phyloP scores from a whole-genome alignment of 2,888 invertebrate genomes.

The Mellilla xanthometata region DNA sequence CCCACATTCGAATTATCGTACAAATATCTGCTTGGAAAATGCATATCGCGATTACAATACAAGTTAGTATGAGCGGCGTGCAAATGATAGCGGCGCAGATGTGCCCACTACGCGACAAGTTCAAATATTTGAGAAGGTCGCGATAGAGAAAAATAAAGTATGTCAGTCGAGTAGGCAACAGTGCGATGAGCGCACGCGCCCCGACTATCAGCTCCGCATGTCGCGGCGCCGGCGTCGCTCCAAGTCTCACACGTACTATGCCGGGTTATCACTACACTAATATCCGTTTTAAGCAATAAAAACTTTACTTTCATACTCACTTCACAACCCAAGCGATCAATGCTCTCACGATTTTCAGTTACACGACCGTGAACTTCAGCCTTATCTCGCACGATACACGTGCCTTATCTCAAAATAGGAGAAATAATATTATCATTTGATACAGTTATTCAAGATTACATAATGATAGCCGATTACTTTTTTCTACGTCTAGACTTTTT shows the following conservation, averaged over 20 bases:
- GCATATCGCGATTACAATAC: constrained; percentile 38
- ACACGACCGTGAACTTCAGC: constrained; percentile 29
- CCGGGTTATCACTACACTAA: constrained; percentile 41
- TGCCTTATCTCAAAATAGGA: constrained; percentile 29
- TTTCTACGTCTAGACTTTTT: constrained; percentile 25
- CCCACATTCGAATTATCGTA: background rate
- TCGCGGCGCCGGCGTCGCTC: constrained; percentile 27
- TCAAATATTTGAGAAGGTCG: constrained; percentile 67
- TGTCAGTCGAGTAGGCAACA: constrained; percentile 52
- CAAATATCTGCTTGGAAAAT: constrained; percentile 5
- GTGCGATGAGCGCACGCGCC: constrained; percentile 36
- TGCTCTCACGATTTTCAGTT: constrained; percentile 29
- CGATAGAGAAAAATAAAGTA: constrained; percentile 49
- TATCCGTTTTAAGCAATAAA: constrained; percentile 15
- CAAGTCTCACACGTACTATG: constrained; percentile 39
- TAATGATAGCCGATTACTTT: constrained; percentile 24
- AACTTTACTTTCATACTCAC: constrained; percentile 15
- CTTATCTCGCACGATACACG: constrained; percentile 28
- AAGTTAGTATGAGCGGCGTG: constrained; percentile 39
- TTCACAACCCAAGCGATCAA: constrained; percentile 34
- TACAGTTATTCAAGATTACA: constrained; percentile 24
- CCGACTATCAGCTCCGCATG: constrained; percentile 36
- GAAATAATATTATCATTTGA: constrained; percentile 24
- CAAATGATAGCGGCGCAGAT: constrained; percentile 41
- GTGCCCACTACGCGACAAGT: constrained; percentile 45